These are phyloP conservation scores for Euthynnus affinis DNA, from an alignment of 2,797 vertebrate species.

Conservation along the genomic window DNA sequence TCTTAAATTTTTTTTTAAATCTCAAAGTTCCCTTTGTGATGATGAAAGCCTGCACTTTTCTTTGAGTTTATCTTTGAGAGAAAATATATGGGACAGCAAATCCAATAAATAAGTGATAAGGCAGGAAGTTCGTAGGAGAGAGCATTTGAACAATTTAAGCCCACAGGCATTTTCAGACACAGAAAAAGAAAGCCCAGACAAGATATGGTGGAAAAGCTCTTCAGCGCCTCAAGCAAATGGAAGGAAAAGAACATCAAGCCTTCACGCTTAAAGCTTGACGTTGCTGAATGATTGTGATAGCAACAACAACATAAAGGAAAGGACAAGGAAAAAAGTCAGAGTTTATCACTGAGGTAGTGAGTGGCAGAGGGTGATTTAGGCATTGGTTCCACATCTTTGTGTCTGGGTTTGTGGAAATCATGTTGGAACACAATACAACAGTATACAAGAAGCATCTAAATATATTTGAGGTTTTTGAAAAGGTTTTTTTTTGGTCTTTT, in stretches of 20 bases:
- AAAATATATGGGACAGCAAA: slow-evolving; percentile 82
- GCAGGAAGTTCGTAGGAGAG: slow-evolving; percentile 76
- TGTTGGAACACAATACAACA: background rate
- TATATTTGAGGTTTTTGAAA: background rate
- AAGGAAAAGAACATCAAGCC: slow-evolving; percentile 73
- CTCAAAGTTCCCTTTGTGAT: slow-evolving; percentile 51
- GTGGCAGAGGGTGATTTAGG: slow-evolving; percentile 54
- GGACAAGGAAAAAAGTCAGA: slow-evolving; percentile 52
- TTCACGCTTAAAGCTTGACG: slow-evolving; percentile 68
- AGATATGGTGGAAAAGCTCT: slow-evolving; percentile 71
- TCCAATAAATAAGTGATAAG: slow-evolving; percentile 85
- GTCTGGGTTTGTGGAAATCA: slow-evolving; percentile 20
- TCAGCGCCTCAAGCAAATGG: slow-evolving; percentile 75
- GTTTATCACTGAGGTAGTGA: slow-evolving; percentile 54
- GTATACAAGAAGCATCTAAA: slow-evolving; percentile 6
- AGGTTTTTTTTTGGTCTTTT: background rate
- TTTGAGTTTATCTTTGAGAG: slow-evolving; percentile 78
- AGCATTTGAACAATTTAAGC: slow-evolving; percentile 83
- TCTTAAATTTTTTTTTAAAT: slow-evolving; percentile 65
- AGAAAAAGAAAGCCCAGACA: slow-evolving; percentile 59
- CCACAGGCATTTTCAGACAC: slow-evolving; percentile 75
- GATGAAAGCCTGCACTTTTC: slow-evolving; percentile 75
- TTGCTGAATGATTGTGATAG: slow-evolving; percentile 73
- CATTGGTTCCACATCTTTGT: slow-evolving; percentile 20
- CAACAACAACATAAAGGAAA: slow-evolving; percentile 63